Conservation (phyloP, 2,888 invertebrate genomes). For the Drosophila aldrichi region DNA sequence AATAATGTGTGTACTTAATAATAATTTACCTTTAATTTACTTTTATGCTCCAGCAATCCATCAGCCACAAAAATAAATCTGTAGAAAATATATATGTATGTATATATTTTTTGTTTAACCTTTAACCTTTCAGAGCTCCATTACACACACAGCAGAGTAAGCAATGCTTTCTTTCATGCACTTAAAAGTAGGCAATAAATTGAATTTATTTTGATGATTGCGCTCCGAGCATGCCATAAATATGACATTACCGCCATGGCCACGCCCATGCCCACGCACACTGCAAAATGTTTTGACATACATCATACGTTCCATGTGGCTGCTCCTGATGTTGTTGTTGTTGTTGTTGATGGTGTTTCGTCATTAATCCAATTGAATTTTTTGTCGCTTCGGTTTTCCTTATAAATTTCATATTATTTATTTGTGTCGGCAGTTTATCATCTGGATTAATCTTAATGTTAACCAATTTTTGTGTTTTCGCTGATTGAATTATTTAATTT, state of each 20-base stretch:
- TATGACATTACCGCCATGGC: constrained; percentile 18
- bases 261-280: constrained; percentile 4
- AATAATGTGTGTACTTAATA: no score
- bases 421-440: constrained; percentile 19
- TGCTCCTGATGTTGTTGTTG: background rate
- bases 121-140: background rate
- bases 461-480: constrained; percentile 30
- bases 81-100: background rate
- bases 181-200: constrained; percentile 25
- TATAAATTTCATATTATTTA: constrained; percentile 31
- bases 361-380: constrained; percentile 62
- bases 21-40: background rate
- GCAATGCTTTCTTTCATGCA: background rate
- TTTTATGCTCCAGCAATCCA: background rate
- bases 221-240: constrained; percentile 21
- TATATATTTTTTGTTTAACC: background rate
- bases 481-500: constrained; percentile 35
- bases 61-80: background rate
- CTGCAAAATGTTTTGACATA: constrained; percentile 46
- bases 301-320: constrained; percentile 47
- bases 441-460: constrained; percentile 10
- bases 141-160: background rate
- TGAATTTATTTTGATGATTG: constrained; percentile 25
- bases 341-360: background rate
- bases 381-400: constrained; percentile 20